Evolutionary conservation across 1,140 invertebrate genomes (phyloP), one percentile per base, ranked within the genome.

Genomic region (Monomorium pharaonis): DNA sequence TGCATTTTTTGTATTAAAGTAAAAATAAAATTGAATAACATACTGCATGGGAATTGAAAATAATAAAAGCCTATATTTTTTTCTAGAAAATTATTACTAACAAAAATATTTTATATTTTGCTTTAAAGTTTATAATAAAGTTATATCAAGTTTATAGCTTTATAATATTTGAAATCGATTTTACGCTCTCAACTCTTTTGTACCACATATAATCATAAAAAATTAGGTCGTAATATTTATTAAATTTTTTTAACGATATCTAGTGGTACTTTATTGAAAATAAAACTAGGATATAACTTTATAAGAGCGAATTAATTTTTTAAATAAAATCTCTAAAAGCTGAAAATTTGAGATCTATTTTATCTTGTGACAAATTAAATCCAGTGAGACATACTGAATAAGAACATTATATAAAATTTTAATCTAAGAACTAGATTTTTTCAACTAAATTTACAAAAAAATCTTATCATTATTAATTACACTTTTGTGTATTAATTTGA

Each of bases 161-260:
- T 4, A 54, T 33, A 27, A 54, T 65, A 69, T 80, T 69, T 2
- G 1, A 54, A 27, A 69, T 80, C 30, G 16, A 69, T 69, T 67
- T 54, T 42, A 80, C 10, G 21, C 0, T 14, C 47, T 42, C 3
- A 24, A 37, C 16, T 69, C n/a, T 69, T 69, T 77, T 14, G 14
- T 47, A 24, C 16, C n/a, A 14, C 7, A 16, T 37, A 54, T 37
- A 54, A 67, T 69, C 4, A 30, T 14, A 44, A 49, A 51, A 67
- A 54, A 54, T 69, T 44, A 69, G 63, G 44, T 56, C 16, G 18
- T 12, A 54, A 18, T 54, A 27, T 69, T 69, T 9, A 37, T 9
- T 69, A 54, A 65, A 54, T 24, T 54, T 80, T 67, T 56, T 80
- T 54, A 69, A 42, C n/a, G 5, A 54, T 69, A 51, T 80, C 51